Evolutionary conservation across 2,888 invertebrate species (phyloP), one percentile per base, ranked within the genome.

Genomic region (Apocheima hispidaria): DNA sequence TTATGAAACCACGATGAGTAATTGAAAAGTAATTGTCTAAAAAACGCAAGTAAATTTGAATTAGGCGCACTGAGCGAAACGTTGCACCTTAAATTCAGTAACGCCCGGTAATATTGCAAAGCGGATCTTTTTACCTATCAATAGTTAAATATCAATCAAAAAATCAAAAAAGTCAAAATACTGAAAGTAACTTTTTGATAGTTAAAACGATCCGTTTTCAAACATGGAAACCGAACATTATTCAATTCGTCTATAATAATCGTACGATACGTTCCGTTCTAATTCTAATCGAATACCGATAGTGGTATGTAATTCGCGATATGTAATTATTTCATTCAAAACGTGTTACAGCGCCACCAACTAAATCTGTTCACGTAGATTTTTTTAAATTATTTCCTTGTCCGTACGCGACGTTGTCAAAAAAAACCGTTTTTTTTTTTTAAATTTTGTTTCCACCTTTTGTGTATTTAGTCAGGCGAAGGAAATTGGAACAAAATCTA

Each of bases 221-320:
- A 26, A 28, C 16, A 41, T 2, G 14, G 2, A 44, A 44, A 26
- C 43, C 43, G 23, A 26, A 16, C 3, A 16, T 44, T 51, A 68
- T 69, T 67, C 68, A 65, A 62, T 64, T 65, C 60, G 59, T 65
- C 49, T 20, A 46, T 33, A 28, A 28, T 64, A 65, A 65, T 66
- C 60, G 63, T 66, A 68, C 66, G 60, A 51, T 33, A 30, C 73
- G 71, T 74, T 72, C 75, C 69, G 68, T 70, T 71, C 68, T 74
- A 72, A 77, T 66, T 66, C 74, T 81, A 78, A 77, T 75, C 74
- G 77, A 75, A 77, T 75, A 75, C 76, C 76, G 75, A 77, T 71
- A 76, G 71, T 74, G 76, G 79, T 78, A 74, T 78, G 72, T n/a
- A n/a, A n/a, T 76, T 74, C 74, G 78, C 79, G 83, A 84, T 85